Percentiles rank a stretch among this genome's conserved stretches.
phyloP scores from a whole-genome alignment of 2,113 vertebrate genomes.

The Raja brachyura region DNA sequence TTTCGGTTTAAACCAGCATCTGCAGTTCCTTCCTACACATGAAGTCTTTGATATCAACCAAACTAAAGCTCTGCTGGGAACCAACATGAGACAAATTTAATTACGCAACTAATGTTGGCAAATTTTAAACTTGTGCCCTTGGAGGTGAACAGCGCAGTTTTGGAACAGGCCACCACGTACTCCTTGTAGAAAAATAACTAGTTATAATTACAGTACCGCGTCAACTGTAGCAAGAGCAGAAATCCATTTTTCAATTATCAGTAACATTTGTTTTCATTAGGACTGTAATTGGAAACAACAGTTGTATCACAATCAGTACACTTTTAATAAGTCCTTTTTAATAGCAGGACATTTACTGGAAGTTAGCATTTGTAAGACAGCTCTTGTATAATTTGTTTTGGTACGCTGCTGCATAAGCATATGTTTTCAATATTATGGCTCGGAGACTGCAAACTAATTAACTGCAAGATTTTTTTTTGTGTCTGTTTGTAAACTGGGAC shows the following conservation, averaged over 20 bases:
- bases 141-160: neutral
- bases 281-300: conserved; percentile 15
- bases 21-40: no score
- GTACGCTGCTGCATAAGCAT: neutral
- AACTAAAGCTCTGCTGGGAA: neutral
- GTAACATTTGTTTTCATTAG: conserved; percentile 33
- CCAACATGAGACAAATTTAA: neutral
- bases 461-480: conserved; percentile 2
- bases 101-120: neutral
- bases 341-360: conserved; percentile 24
- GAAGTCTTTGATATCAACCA: no score
- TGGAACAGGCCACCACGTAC: neutral
- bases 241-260: conserved; percentile 26
- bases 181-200: conserved; percentile 1
- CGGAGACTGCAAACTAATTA: conserved; percentile 12
- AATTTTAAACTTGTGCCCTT: neutral
- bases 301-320: neutral
- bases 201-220: neutral
- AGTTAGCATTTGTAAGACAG: conserved; percentile 17
- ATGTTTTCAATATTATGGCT: conserved; percentile 32
- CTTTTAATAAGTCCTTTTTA: conserved; percentile 30
- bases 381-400: conserved; percentile 30
- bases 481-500: neutral
- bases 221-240: conserved; percentile 6
- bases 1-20: no score